Conservation (phyloP, 37 sponge, comb jelly and placozoan genomes). For the Chondrosia reniformis region DNA sequence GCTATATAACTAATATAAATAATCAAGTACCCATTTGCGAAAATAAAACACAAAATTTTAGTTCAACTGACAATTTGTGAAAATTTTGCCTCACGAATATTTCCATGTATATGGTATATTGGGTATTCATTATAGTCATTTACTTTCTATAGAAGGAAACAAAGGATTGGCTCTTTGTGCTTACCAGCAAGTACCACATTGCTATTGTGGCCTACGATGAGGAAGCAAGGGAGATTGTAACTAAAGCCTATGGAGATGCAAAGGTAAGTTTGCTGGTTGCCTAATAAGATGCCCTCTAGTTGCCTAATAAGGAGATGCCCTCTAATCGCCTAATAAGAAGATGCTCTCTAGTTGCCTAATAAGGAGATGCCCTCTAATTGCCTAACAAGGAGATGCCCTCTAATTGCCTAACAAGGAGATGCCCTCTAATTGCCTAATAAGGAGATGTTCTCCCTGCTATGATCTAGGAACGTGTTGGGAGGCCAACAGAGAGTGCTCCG, state of each 20-base stretch:
- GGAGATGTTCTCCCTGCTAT: not conserved
- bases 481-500: slow-evolving; percentile 50
- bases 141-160: slow-evolving; percentile 41
- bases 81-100: no score
- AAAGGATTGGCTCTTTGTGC: slow-evolving; percentile 70
- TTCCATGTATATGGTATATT: no score
- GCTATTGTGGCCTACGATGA: slow-evolving; percentile 74
- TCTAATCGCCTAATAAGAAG: not conserved
- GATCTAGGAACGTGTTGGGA: slow-evolving; percentile 58
- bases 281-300: not conserved
- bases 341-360: not conserved
- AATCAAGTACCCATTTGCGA: no score
- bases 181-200: slow-evolving; percentile 81
- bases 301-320: not conserved
- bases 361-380: not conserved
- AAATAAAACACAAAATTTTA: no score
- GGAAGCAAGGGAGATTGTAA: slow-evolving; percentile 53
- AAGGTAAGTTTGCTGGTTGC: not conserved
- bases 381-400: no score
- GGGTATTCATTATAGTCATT: no score
- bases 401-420: not conserved
- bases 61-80: no score
- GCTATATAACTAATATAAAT: no score
- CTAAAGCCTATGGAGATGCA: slow-evolving; percentile 38
- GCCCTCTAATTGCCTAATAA: not conserved